Percentiles rank a stretch among this genome's conserved stretches.
phyloP scores from a whole-genome alignment of 2,113 vertebrate species.

The Morone saxatilis region DNA sequence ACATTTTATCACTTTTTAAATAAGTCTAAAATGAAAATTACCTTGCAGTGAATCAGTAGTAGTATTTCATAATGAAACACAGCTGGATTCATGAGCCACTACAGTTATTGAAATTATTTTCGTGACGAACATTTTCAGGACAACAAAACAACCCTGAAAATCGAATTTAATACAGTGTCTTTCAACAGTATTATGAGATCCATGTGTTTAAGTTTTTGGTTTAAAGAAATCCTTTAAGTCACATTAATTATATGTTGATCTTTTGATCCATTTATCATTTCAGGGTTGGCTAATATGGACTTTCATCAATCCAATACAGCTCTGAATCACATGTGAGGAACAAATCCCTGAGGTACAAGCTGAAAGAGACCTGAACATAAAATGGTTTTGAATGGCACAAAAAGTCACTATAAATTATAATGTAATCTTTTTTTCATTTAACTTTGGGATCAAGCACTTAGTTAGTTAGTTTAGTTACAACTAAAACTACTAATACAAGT shows the following conservation, averaged over 20 bases:
- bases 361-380: conserved; percentile 55
- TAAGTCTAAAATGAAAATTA: neutral
- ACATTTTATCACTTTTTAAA: conserved; percentile 3
- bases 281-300: conserved; percentile 21
- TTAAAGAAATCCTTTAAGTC: conserved; percentile 41
- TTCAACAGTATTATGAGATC: conserved; percentile 25
- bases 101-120: conserved; percentile 33
- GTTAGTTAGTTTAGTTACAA: neutral
- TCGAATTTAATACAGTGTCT: conserved; percentile 22
- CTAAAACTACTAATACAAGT: neutral
- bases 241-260: conserved; percentile 31
- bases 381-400: conserved; percentile 24
- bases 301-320: conserved; percentile 23
- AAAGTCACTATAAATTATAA: neutral
- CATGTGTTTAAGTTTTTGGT: conserved; percentile 31
- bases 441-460: neutral
- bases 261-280: conserved; percentile 43
- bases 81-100: conserved; percentile 41
- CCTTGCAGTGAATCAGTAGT: conserved; percentile 12
- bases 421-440: neutral
- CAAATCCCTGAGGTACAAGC: conserved; percentile 55
- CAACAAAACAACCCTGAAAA: conserved; percentile 39
- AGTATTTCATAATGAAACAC: conserved; percentile 52
- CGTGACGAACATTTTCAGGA: conserved; percentile 17
- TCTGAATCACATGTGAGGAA: conserved; percentile 43